These are phyloP conservation scores for Drosophila neonasuta DNA, from an alignment of 2,888 invertebrate genomes.

Conservation along the genomic window DNA sequence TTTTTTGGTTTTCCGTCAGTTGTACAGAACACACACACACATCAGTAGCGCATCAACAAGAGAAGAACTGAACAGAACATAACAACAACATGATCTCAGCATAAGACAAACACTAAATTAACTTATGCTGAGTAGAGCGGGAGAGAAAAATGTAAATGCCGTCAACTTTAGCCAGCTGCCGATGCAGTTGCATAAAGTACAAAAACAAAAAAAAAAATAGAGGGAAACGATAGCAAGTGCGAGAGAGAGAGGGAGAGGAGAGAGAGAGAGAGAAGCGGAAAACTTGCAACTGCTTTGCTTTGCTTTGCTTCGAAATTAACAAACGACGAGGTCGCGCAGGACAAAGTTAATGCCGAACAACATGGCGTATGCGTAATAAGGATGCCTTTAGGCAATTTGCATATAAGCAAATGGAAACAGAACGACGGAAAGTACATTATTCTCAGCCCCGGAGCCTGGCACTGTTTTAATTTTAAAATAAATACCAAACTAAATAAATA, in stretches of 20 bases:
- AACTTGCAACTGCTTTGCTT: slow-evolving; percentile 47
- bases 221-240: background rate
- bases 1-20: slow-evolving; percentile 15
- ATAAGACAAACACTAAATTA: slow-evolving; percentile 72
- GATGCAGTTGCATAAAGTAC: slow-evolving; percentile 31
- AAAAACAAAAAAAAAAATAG: background rate
- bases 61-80: slow-evolving; percentile 1
- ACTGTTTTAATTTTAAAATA: slow-evolving; percentile 43
- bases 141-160: slow-evolving; percentile 58
- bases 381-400: slow-evolving; percentile 43
- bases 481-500: slow-evolving; percentile 47
- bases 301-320: slow-evolving; percentile 63
- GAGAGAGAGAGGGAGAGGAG: background rate
- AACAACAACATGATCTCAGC: slow-evolving; percentile 42
- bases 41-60: slow-evolving; percentile 1
- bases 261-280: slow-evolving; percentile 4
- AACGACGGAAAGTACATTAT: slow-evolving; percentile 15
- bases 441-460: background rate
- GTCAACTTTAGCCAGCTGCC: slow-evolving; percentile 58
- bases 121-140: slow-evolving; percentile 67
- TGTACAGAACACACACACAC: slow-evolving; percentile 19
- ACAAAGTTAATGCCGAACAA: slow-evolving; percentile 44
- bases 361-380: slow-evolving; percentile 62
- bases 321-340: slow-evolving; percentile 35
- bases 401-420: slow-evolving; percentile 20